Conservation (phyloP, 2,113 vertebrate genomes). For the Trichomycterus rosablanca region DNA sequence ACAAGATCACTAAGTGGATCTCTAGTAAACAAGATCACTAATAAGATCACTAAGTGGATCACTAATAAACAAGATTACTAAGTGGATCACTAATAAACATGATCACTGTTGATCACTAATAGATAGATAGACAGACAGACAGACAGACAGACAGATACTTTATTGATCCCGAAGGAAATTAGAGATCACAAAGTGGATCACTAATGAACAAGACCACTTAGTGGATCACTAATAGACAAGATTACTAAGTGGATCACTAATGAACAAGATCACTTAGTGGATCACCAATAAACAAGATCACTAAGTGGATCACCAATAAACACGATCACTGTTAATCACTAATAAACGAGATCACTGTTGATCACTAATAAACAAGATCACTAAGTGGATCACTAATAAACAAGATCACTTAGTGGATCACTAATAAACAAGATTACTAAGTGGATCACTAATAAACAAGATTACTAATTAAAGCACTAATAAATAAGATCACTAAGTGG, state of each 20-base stretch:
- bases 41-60: neutral
- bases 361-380: too few species aligned
- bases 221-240: neutral
- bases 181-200: neutral
- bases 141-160: too few species aligned
- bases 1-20: too few species aligned
- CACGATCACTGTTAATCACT: neutral
- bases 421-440: neutral
- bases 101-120: too few species aligned
- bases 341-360: too few species aligned
- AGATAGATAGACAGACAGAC: too few species aligned
- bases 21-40: neutral
- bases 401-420: neutral
- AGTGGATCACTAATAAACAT: neutral
- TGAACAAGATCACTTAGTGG: neutral
- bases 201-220: neutral
- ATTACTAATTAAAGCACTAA: neutral
- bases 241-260: neutral
- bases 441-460: neutral
- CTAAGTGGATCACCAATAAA: too few species aligned
- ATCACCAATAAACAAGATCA: too few species aligned
- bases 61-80: neutral
- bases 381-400: too few species aligned
- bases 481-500: neutral
- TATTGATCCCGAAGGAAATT: too few species aligned